Percentiles rank a stretch among this genome's conserved stretches.
Conservation (phyloP, 2,888 invertebrate species). For the Sinelater perroti region DNA sequence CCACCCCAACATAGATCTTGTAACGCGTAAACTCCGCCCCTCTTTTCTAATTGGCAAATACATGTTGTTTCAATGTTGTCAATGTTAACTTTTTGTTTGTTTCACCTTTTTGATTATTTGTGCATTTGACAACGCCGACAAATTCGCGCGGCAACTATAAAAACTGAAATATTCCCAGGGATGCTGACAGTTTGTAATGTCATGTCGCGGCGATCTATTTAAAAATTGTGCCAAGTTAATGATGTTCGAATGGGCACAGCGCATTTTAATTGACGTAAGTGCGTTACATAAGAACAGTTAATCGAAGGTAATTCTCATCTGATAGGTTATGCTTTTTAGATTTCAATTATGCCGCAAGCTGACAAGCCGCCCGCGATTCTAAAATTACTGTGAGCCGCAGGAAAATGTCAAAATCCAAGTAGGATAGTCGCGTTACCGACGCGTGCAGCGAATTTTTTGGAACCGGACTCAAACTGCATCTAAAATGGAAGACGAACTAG, state of each 20-base stretch:
- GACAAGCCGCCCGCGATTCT: slow-evolving; percentile 25
- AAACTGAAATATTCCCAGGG: slow-evolving; percentile 31
- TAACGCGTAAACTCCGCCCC: too few relatives aligned
- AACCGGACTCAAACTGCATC: not conserved
- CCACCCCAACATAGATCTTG: too few relatives aligned
- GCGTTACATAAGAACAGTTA: slow-evolving; percentile 2
- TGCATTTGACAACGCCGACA: too few relatives aligned
- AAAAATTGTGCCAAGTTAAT: not conserved
- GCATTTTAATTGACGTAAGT: slow-evolving; percentile 6
- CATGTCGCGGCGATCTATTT: not conserved
- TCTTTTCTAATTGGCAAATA: too few relatives aligned
- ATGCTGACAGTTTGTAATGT: slow-evolving; percentile 14
- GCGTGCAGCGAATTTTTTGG: slow-evolving; percentile 3
- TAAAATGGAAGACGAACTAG: slow-evolving; percentile 90
- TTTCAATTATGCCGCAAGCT: not conserved
- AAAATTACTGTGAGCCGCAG: slow-evolving; percentile 21
- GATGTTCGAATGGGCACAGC: not conserved
- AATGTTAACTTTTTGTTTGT: too few relatives aligned
- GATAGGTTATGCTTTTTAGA: slow-evolving; percentile 20
- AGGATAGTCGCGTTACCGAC: too few relatives aligned
- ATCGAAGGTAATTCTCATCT: slow-evolving; percentile 3
- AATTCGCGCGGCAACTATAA: slow-evolving; percentile 24
- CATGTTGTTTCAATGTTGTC: too few relatives aligned
- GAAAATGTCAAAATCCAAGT: slow-evolving; percentile 19
- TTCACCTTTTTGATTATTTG: too few relatives aligned